Percentiles rank a stretch among this genome's conserved stretches.
phyloP scores from a whole-genome alignment of 2,797 vertebrate species.

The Rhinella marina region DNA sequence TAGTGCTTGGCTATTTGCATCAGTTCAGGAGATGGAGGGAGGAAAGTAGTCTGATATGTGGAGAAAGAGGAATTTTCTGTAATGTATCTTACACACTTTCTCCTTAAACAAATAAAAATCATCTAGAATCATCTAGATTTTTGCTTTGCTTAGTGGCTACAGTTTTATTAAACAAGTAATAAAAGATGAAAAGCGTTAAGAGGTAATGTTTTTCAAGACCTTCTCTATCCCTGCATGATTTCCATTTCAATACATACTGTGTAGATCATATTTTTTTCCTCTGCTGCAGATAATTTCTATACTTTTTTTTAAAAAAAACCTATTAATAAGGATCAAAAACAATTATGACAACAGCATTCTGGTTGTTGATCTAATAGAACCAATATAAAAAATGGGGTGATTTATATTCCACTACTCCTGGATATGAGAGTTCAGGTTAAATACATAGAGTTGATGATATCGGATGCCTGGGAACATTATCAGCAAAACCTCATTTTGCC shows the following conservation, averaged over 20 bases:
- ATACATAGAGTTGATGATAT: conserved; percentile 33
- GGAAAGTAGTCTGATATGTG: too few species aligned
- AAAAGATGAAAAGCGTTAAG: background rate
- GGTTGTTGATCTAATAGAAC: background rate
- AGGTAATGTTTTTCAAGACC: background rate
- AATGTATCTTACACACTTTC: too few species aligned
- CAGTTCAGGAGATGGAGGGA: too few species aligned
- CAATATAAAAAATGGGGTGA: background rate
- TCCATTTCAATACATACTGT: background rate
- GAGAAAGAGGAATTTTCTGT: too few species aligned
- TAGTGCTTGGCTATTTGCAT: too few species aligned
- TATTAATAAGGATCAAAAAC: background rate
- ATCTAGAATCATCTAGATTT: background rate
- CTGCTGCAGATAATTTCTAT: background rate
- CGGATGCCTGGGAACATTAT: conserved; percentile 37
- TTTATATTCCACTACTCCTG: background rate
- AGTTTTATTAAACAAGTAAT: background rate
- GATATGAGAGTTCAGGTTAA: background rate
- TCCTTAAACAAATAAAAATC: background rate
- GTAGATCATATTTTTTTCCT: background rate
- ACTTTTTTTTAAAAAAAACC: background rate
- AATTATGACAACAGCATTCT: conserved; percentile 1
- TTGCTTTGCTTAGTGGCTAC: background rate
- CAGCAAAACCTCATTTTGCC: conserved; percentile 35
- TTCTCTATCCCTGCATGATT: background rate